Conservation (phyloP, 2,797 vertebrate genomes). For the Mycteria americana region DNA sequence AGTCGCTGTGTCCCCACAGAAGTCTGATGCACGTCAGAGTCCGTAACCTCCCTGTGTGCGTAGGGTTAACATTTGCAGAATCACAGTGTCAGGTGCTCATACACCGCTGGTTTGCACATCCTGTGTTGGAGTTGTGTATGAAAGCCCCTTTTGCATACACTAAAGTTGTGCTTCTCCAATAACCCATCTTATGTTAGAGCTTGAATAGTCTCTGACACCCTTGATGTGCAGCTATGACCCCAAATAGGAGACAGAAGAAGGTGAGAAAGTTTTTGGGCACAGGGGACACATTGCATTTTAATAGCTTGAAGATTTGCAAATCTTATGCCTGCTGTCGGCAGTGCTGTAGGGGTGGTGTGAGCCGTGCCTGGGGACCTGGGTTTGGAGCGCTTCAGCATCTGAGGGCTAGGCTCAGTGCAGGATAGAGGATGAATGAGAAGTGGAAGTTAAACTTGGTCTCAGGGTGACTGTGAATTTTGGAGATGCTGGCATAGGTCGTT, state of each 20-base stretch:
- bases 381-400: neutral
- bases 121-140: neutral
- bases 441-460: slow-evolving; percentile 22
- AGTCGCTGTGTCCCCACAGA: neutral
- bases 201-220: neutral
- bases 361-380: neutral
- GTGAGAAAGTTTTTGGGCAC: neutral
- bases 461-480: slow-evolving; percentile 42
- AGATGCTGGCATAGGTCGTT: slow-evolving; percentile 32
- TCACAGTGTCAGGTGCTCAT: neutral
- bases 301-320: slow-evolving; percentile 17
- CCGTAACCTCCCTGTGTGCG: neutral
- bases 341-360: neutral
- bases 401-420: slow-evolving; percentile 1
- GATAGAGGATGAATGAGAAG: neutral
- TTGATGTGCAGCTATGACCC: slow-evolving; percentile 14
- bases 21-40: neutral
- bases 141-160: neutral
- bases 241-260: slow-evolving; percentile 24
- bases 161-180: neutral
- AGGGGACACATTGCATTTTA: neutral
- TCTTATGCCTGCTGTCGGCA: neutral
- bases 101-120: neutral
- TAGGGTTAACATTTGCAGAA: neutral
- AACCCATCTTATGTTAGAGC: neutral